Evolutionary conservation across 2,888 invertebrate genomes (phyloP), one percentile per base, ranked within the genome.

Genomic region (Leptinotarsa tumamoca): DNA sequence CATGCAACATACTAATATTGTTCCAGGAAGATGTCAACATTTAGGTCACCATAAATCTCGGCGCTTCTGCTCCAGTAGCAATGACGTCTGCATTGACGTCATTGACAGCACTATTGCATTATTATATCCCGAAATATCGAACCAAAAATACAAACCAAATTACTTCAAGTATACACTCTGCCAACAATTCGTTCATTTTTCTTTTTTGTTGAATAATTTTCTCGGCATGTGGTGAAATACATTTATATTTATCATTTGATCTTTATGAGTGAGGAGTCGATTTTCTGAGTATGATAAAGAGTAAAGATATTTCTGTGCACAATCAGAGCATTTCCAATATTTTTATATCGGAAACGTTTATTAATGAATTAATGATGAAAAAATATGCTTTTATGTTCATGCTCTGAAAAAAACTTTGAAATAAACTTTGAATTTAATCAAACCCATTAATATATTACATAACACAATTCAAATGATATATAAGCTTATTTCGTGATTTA

Each of bases 61-160:
- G 23, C 58, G 67, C 50, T 67, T 73, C 66, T 63, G 54, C 75
- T 77, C 75, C 72, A 66, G 63, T 66, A 54, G 74, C 71, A 75
- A 78, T 78, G 75, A 78, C 78, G 78, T 78, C 70, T 43, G 67
- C 70, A 74, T 72, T 76, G 76, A 78, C 78, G 78, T 78, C 78
- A 78, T 70, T 63, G 72, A 56, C 67, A 54, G 67, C 70, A 70
- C 50, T 61, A 76, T 76, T 77, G 74, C 77, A 77, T 77, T 77
- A 74, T 70, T 52, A 61, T 68, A 68, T 77, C 77, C 74, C 56
- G 67, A 74, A 74, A 74, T 77, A 77, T 74, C 77, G 52, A 49
- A 77, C 70, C 74, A 68, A 74, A 72, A 77, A 74, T 77, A 77
- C 49, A n/a, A 70, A 52, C 68, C 67, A 50, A 74, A 66, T 72